Percentiles rank a stretch among this genome's conserved stretches.
Conservation (phyloP, 2,888 invertebrate species). For the Lamellibrachia columna region DNA sequence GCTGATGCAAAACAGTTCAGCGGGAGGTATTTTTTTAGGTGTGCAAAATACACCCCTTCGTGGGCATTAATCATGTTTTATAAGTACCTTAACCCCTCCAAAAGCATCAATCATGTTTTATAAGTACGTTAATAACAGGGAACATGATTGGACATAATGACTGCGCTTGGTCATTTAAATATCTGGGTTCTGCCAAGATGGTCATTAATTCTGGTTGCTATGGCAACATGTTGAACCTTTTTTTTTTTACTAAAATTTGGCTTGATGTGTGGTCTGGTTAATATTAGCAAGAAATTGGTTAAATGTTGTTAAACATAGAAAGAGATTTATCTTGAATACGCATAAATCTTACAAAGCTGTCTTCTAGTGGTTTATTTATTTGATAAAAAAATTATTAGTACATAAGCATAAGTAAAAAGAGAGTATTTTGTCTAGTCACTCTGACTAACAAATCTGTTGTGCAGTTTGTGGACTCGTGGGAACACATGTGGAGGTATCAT, state of each 20-base stretch:
- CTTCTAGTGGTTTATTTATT: too few relatives aligned
- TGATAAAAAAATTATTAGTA: too few relatives aligned
- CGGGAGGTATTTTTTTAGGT: neutral
- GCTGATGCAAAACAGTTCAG: neutral
- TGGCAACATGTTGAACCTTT: neutral
- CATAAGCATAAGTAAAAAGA: neutral
- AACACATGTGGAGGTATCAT: neutral
- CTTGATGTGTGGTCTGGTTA: neutral
- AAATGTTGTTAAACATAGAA: neutral
- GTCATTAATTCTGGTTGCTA: neutral
- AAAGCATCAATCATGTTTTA: constrained; percentile 12
- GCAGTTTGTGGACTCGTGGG: neutral
- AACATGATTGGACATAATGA: constrained; percentile 4
- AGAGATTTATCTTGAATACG: neutral
- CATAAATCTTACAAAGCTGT: neutral
- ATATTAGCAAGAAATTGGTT: neutral
- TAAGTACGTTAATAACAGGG: neutral
- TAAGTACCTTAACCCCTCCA: neutral
- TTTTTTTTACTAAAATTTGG: neutral
- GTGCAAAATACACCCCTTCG: neutral
- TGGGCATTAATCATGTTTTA: neutral
- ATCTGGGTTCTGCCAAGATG: neutral
- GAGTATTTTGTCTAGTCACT: neutral
- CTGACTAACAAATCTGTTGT: neutral
- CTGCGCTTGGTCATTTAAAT: neutral